Evolutionary conservation across 2,113 vertebrate species (phyloP).

Genomic region (Microcebus murinus): DNA sequence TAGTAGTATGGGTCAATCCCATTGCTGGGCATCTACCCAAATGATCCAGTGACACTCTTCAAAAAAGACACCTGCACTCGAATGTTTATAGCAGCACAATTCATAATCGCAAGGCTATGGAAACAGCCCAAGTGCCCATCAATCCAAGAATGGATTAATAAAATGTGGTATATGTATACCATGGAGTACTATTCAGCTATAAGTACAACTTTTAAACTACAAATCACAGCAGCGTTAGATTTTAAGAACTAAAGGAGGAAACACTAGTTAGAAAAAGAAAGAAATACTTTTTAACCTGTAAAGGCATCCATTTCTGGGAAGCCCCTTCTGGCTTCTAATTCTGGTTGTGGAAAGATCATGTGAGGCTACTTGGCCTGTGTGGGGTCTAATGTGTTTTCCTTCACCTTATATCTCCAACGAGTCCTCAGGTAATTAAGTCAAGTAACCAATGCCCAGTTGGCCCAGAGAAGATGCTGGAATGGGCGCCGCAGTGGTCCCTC

Average conservation of each 20-base stretch:
- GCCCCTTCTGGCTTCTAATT: not conserved
- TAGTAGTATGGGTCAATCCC: too few relatives aligned
- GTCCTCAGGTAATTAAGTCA: not conserved
- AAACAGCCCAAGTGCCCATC: too few relatives aligned
- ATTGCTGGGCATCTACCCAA: too few relatives aligned
- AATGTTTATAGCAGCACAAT: too few relatives aligned
- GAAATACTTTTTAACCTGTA: not conserved
- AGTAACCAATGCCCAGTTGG: not conserved
- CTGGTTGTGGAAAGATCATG: not conserved
- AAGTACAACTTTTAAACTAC: not conserved
- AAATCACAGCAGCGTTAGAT: not conserved
- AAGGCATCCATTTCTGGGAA: not conserved
- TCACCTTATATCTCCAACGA: not conserved
- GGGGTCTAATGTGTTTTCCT: not conserved
- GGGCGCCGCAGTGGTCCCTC: not conserved
- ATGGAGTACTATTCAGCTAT: too few relatives aligned
- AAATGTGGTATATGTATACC: too few relatives aligned
- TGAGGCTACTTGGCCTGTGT: too few relatives aligned
- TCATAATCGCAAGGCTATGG: too few relatives aligned
- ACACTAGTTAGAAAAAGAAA: not conserved
- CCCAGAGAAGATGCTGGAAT: not conserved
- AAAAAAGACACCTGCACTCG: too few relatives aligned
- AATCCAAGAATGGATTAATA: too few relatives aligned
- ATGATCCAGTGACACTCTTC: too few relatives aligned
- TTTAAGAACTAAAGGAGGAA: not conserved